Evolutionary conservation across 2,113 vertebrate species (phyloP).

Genomic region (Taurulus bubalis): DNA sequence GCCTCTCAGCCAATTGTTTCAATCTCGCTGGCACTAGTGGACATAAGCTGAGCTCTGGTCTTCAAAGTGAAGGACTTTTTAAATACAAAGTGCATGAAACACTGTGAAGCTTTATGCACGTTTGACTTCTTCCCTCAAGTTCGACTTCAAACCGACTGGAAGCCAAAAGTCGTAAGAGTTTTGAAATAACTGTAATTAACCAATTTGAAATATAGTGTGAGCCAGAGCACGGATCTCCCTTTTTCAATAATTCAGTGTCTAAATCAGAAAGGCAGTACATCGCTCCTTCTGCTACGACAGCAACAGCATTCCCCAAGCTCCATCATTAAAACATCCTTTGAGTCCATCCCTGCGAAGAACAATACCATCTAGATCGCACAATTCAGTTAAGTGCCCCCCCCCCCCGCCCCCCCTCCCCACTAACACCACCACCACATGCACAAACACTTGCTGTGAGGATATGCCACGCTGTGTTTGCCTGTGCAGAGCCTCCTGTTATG

Average conservation of each 20-base stretch:
- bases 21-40: conserved; percentile 31
- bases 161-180: no score
- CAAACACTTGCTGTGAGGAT: conserved; percentile 25
- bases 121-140: background rate
- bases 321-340: conserved; percentile 47
- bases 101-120: background rate
- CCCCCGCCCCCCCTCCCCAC: no score
- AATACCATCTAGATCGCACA: conserved; percentile 34
- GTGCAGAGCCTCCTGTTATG: conserved; percentile 21
- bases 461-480: conserved; percentile 28
- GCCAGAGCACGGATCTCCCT: background rate
- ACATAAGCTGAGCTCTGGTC: conserved; percentile 29
- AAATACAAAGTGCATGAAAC: conserved; percentile 21
- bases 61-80: conserved; percentile 4
- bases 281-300: conserved; percentile 14
- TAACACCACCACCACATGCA: background rate
- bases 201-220: background rate
- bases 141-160: background rate
- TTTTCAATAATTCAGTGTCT: conserved; percentile 32
- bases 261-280: conserved; percentile 1
- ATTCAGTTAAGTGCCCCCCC: conserved; percentile 6
- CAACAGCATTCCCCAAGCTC: background rate
- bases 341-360: conserved; percentile 32
- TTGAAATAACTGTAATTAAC: conserved; percentile 7
- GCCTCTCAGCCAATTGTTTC: conserved; percentile 58